Base-by-base conservation (phyloP, 1,140 invertebrate genomes). In the Eulimnadia texana region DNA sequence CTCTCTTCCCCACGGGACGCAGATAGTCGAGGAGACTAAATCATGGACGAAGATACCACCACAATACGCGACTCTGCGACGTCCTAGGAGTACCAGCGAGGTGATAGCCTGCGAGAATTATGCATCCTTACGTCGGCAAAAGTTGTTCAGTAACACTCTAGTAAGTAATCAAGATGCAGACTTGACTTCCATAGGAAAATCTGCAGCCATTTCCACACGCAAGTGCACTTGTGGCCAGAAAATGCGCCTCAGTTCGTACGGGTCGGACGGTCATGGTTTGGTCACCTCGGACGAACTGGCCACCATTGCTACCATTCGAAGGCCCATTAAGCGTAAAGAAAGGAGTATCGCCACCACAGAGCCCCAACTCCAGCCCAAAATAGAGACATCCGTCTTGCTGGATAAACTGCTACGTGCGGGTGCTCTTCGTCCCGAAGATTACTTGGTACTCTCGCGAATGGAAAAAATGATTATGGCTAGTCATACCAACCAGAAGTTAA, bases 201-300 rank as follows among this genome's bases (percentile, higher is more conserved):
- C 25, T 33, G 50, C 23, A 47, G 51, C 24, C 2, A 61, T n/a
- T n/a, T n/a, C 3, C 60, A 61, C 24, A 28, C 55, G 62, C 11
- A 58, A 59, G 16, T 63, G 62, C 50, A 63, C 62, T 9, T 63
- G 62, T 33, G 62, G 62, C 1, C 62, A 63, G 27, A 59, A 56
- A 53, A 63, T 63, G 62, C 57, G 62, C 3, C 50, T 63, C 50
- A 19, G 49, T 29, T 11, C 28, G 33, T 29, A 49, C 50, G 60
- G 60, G 29, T 24, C 23, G n/a, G 50, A 13, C 19, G 49, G 25
- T 22, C 22, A 29, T 11, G 13, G 49, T 11, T 16, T 28, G 29
- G 51, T 29, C 51, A 61, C 50, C n/a, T 24, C 28, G 27, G 50
- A 60, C 28, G 58, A 49, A 52, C 50, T 60, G 47, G 25, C 24